phyloP scores from a whole-genome alignment of 1,140 invertebrate species.

The Leptopilina boulardi region DNA sequence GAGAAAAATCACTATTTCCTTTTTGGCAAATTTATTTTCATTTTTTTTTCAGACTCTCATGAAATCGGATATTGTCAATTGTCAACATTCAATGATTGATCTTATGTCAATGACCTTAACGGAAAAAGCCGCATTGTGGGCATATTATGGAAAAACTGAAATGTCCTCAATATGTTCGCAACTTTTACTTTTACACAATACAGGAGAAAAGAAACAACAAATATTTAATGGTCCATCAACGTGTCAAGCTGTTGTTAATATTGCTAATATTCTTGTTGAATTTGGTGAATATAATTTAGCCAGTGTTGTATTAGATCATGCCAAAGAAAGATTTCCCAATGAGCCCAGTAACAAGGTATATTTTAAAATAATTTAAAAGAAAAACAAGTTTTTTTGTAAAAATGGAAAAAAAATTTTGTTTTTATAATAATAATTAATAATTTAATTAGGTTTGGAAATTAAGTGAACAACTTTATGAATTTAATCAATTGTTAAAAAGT shows the following conservation, averaged over 20 bases:
- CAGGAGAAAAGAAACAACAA: conserved; percentile 76
- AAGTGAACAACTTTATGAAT: conserved; percentile 80
- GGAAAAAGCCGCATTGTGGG: conserved; percentile 90
- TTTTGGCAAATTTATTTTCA: too few relatives aligned
- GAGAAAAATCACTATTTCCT: conserved; percentile 19
- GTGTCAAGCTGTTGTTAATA: conserved; percentile 84
- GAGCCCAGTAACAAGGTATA: conserved; percentile 75
- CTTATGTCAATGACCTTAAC: conserved; percentile 86
- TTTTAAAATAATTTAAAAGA: neutral
- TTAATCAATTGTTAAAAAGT: conserved; percentile 79
- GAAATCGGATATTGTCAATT: conserved; percentile 90
- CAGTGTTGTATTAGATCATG: conserved; percentile 77
- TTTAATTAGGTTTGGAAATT: conserved; percentile 81
- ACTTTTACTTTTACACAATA: conserved; percentile 85
- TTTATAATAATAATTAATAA: too few relatives aligned
- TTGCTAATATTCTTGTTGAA: conserved; percentile 80
- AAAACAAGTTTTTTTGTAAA: conserved; percentile 37
- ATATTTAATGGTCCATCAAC: conserved; percentile 83
- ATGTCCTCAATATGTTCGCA: conserved; percentile 88
- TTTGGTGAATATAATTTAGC: conserved; percentile 80
- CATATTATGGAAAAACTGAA: conserved; percentile 90
- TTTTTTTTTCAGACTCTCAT: conserved; percentile 82
- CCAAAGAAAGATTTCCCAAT: conserved; percentile 79
- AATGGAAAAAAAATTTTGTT: too few relatives aligned
- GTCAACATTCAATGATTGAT: conserved; percentile 88